Conservation (phyloP, 2,888 invertebrate species). For the Drosophila neutralis region DNA sequence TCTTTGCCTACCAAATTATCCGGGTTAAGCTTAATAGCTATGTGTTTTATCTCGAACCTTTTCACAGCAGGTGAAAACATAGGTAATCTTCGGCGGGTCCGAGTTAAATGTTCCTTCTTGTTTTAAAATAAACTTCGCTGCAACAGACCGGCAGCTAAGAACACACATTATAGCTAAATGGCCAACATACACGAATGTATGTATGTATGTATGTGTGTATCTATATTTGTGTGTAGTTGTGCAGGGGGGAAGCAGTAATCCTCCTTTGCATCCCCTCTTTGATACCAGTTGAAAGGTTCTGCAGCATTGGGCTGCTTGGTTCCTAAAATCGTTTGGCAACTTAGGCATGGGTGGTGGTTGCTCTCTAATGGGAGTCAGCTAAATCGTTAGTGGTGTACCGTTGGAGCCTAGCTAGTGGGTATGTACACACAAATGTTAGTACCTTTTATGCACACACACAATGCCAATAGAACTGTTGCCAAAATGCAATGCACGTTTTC, state of each 20-base stretch:
- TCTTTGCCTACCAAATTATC: background rate
- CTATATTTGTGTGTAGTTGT: background rate
- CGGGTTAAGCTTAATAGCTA: background rate
- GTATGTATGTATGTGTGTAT: background rate
- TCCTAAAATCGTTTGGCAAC: slow-evolving; percentile 10
- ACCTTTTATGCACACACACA: slow-evolving; percentile 3
- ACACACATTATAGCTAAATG: background rate
- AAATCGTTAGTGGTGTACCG: slow-evolving; percentile 8
- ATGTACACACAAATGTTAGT: background rate
- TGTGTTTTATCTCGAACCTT: too few relatives aligned
- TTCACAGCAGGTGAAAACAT: background rate
- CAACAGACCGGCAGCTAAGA: background rate
- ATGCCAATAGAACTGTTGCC: slow-evolving; percentile 8
- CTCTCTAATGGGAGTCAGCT: slow-evolving; percentile 11
- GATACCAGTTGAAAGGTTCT: background rate
- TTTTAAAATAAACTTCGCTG: background rate
- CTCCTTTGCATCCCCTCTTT: background rate
- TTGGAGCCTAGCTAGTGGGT: background rate
- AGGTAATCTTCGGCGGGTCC: background rate
- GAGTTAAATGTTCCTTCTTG: background rate
- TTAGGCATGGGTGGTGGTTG: background rate
- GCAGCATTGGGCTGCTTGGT: background rate
- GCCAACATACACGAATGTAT: background rate
- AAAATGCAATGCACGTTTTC: slow-evolving; percentile 17
- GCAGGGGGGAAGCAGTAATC: background rate